These are phyloP conservation scores for Anoura caudifer DNA, from an alignment of 2,113 vertebrate species.

Conservation along the genomic window DNA sequence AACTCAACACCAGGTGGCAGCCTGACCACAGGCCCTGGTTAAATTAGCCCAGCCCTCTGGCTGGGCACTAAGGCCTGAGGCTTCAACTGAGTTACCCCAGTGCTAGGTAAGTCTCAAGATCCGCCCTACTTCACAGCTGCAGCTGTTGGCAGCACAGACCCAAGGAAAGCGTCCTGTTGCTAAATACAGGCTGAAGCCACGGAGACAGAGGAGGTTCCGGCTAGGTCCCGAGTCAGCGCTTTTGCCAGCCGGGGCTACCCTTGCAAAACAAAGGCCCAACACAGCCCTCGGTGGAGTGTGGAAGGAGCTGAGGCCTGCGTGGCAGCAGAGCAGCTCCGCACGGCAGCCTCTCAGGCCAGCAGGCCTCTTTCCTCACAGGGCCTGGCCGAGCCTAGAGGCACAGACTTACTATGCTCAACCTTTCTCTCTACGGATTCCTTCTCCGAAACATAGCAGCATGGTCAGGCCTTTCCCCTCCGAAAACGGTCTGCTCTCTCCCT, in stretches of 20 bases:
- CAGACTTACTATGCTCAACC: background rate
- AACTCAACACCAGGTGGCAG: slow-evolving; percentile 36
- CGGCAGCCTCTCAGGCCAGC: background rate
- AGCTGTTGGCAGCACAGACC: background rate
- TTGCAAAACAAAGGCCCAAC: background rate
- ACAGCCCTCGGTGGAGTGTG: rapidly evolving
- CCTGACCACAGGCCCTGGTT: background rate
- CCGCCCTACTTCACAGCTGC: background rate
- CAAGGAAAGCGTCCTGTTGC: background rate
- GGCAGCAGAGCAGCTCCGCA: rapidly evolving
- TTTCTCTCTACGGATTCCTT: background rate
- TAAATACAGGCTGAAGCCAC: background rate
- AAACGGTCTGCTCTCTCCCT: background rate
- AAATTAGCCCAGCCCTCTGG: background rate
- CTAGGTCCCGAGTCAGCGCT: background rate
- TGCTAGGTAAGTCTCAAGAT: background rate
- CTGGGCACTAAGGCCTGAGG: background rate
- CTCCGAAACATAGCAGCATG: background rate
- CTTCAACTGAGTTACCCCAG: rapidly evolving
- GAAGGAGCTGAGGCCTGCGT: background rate
- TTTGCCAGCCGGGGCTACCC: background rate
- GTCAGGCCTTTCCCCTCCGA: background rate
- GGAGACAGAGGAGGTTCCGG: background rate
- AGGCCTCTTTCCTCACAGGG: background rate
- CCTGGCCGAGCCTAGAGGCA: background rate